Evolutionary conservation across 2,888 invertebrate genomes (phyloP).

Genomic region (Apodemia duryi): DNA sequence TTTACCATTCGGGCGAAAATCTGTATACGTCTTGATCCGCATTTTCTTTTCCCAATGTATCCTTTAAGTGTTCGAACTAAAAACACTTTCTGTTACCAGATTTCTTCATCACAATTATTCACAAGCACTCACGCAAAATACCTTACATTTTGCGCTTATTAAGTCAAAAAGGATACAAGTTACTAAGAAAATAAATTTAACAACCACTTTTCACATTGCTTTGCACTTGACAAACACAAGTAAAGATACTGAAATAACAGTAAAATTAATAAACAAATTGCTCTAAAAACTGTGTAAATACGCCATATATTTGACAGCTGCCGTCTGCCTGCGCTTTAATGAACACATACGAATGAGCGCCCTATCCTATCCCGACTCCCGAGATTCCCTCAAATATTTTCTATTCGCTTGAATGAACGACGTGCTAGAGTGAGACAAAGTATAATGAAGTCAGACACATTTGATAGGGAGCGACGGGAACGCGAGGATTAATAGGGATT

Average conservation of each 20-base stretch:
- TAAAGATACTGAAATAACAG: constrained; percentile 72
- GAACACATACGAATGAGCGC: constrained; percentile 16
- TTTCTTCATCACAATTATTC: constrained; percentile 67
- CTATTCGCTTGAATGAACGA: constrained; percentile 64
- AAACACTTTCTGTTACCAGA: constrained; percentile 56
- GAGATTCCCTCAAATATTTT: constrained; percentile 62
- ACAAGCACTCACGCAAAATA: constrained; percentile 53
- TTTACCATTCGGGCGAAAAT: constrained; percentile 77
- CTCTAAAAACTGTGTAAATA: constrained; percentile 42
- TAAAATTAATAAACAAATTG: constrained; percentile 27
- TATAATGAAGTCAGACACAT: constrained; percentile 55
- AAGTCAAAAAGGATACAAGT: constrained; percentile 75
- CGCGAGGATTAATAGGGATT: constrained; percentile 68
- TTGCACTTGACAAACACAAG: constrained; percentile 78
- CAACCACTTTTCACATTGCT: constrained; percentile 81
- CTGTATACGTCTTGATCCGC: constrained; percentile 72
- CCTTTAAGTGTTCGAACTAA: constrained; percentile 68
- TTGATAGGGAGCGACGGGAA: constrained; percentile 54
- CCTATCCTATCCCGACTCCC: constrained; percentile 49
- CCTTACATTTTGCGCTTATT: constrained; percentile 66
- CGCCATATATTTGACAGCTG: constrained; percentile 77
- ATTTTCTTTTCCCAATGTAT: constrained; percentile 78
- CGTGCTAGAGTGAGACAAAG: constrained; percentile 45
- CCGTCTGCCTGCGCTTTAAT: constrained; percentile 63
- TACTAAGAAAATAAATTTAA: constrained; percentile 71